phyloP scores from a whole-genome alignment of 2,797 vertebrate genomes.

The Oreochromis grahami region DNA sequence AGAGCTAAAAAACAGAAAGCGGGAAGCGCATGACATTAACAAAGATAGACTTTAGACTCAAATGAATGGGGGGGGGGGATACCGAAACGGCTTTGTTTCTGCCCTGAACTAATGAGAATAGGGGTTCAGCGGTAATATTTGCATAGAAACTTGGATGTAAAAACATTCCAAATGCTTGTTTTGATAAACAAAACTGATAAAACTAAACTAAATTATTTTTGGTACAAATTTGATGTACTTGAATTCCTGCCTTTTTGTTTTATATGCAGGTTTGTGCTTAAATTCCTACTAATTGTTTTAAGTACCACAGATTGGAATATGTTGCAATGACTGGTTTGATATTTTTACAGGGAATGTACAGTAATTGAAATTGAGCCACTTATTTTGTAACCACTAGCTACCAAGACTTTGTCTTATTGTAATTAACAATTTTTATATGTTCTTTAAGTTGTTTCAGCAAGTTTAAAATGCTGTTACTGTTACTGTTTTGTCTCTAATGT shows the following conservation, averaged over 20 bases:
- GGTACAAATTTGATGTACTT: not conserved
- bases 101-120: not conserved
- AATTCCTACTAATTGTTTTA: not conserved
- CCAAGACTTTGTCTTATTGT: not conserved
- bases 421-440: conserved; percentile 8
- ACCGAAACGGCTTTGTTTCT: fast-evolving
- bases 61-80: not conserved
- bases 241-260: not conserved
- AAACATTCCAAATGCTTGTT: not conserved
- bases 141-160: not conserved
- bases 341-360: not conserved
- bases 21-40: conserved; percentile 5
- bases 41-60: not conserved
- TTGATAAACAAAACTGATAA: not conserved
- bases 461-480: not conserved
- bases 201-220: not conserved
- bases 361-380: conserved; percentile 24
- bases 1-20: conserved; percentile 10
- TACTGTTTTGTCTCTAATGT: not conserved
- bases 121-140: not conserved
- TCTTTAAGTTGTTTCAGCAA: not conserved
- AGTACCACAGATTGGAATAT: not conserved
- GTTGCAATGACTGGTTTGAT: not conserved
- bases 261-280: not conserved
- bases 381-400: not conserved